Evolutionary conservation across 2,888 invertebrate genomes (phyloP), one percentile per base, ranked within the genome.

Genomic region (Drosophila mimetica): DNA sequence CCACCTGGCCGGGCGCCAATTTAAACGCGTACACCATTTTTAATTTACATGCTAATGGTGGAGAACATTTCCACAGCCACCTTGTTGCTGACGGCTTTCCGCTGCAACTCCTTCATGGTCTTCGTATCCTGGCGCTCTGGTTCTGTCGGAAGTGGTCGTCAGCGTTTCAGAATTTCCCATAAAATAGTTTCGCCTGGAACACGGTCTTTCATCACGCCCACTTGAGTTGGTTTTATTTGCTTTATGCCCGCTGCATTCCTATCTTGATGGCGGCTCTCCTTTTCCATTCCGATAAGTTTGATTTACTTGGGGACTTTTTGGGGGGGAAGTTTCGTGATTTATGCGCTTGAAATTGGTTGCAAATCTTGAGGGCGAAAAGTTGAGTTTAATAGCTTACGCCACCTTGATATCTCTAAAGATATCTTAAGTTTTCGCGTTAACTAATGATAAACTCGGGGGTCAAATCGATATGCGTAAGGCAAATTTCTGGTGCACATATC

Each of bases 31-130:
- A 47, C 75, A 58, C 75, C 75, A 80, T 79, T 79, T 75, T 79
- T 79, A 79, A 79, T 79, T 79, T 79, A 79, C 80, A 80, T 80
- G 81, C 71, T 79, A 79, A 79, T 79, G 75, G 75, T 57, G 71
- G 52, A 59, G 64, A 80, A 63, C 79, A 80, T 79, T 79, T 78
- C 61, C 51, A 39, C 64, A 54, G 53, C 37, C 66, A 69, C 72
- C 64, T 69, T 61, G 55, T 54, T 74, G 74, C 54, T 67, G 59
- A 64, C 60, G 54, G 44, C 42, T 48, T 48, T 61, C 59, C 51
- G 48, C 16, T 64, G 41, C 28, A 42, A 51, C 65, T 63, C 28
- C 65, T 50, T 30, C 44, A 14, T 34, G 34, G 41, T 16, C 25
- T 20, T 9, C 32, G 57, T 36, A 44, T 58, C 34, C 28, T 39